Conservation (phyloP, 2,113 vertebrate species). For the Oxyruncus cristatus region DNA sequence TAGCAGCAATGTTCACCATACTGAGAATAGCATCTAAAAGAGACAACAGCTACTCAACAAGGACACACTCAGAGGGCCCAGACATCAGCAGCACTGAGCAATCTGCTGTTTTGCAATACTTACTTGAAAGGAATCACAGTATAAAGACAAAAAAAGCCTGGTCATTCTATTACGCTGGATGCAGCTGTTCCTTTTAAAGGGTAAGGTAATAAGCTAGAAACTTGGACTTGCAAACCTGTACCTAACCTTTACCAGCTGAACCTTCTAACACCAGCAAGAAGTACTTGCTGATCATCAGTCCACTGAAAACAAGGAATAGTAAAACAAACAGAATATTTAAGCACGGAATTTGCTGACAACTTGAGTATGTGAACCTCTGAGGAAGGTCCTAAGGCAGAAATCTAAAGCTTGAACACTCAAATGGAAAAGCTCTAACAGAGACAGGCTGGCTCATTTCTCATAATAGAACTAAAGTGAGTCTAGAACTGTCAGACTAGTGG, state of each 20-base stretch:
- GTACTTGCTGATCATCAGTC: neutral
- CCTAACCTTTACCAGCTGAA: neutral
- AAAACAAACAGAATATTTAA: neutral
- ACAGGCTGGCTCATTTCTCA: neutral
- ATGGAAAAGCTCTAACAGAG: neutral
- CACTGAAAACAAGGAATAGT: neutral
- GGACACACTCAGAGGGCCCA: neutral
- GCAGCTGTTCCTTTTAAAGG: neutral
- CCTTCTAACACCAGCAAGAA: neutral
- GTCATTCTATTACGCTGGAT: neutral
- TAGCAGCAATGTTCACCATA: conserved; percentile 99
- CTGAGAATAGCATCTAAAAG: conserved; percentile 93
- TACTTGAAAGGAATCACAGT: neutral
- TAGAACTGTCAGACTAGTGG: neutral
- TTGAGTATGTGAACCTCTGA: neutral
- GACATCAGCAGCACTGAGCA: neutral
- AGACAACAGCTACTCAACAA: conserved; percentile 24
- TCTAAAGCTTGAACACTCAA: neutral
- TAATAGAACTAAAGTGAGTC: neutral
- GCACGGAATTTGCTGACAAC: neutral
- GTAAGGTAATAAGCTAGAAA: neutral
- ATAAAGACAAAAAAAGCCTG: neutral
- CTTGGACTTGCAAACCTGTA: neutral
- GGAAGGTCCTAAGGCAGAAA: neutral
- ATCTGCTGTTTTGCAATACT: neutral